Conservation (phyloP, 2,888 invertebrate genomes). For the Oxycera nigricornis region DNA sequence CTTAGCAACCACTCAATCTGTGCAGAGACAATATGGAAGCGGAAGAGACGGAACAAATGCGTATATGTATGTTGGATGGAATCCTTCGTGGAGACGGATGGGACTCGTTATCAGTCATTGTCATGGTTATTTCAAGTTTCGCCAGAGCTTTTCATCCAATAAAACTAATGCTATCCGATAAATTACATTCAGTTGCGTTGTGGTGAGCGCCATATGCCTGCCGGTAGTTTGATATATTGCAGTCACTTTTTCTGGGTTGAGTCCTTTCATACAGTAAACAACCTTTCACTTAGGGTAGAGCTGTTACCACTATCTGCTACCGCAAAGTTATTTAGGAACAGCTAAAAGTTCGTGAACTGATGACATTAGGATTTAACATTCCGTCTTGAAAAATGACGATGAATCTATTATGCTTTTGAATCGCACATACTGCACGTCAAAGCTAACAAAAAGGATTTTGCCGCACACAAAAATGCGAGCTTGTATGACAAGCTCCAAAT, state of each 20-base stretch:
- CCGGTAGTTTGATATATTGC: conserved; percentile 14
- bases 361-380: background rate
- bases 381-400: background rate
- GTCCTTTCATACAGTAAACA: conserved; percentile 35
- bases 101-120: conserved; percentile 39
- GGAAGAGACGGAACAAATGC: conserved; percentile 11
- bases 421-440: too few relatives aligned
- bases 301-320: background rate
- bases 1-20: background rate
- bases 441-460: too few relatives aligned
- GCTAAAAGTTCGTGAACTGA: background rate
- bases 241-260: conserved; percentile 2
- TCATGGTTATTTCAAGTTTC: conserved; percentile 36
- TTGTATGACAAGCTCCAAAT: too few relatives aligned
- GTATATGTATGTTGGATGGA: too few relatives aligned
- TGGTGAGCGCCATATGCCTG: background rate
- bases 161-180: conserved; percentile 39
- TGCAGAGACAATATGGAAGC: background rate
- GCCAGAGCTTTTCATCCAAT: conserved; percentile 37
- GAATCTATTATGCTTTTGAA: too few relatives aligned
- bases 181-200: conserved; percentile 35
- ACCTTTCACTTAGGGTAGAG: conserved; percentile 27
- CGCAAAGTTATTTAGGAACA: background rate
- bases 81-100: conserved; percentile 30
- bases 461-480: too few relatives aligned